Percentiles rank a stretch among this genome's conserved stretches.
Conservation (phyloP, 2,113 vertebrate species). For the Reinhardtius hippoglossoides region DNA sequence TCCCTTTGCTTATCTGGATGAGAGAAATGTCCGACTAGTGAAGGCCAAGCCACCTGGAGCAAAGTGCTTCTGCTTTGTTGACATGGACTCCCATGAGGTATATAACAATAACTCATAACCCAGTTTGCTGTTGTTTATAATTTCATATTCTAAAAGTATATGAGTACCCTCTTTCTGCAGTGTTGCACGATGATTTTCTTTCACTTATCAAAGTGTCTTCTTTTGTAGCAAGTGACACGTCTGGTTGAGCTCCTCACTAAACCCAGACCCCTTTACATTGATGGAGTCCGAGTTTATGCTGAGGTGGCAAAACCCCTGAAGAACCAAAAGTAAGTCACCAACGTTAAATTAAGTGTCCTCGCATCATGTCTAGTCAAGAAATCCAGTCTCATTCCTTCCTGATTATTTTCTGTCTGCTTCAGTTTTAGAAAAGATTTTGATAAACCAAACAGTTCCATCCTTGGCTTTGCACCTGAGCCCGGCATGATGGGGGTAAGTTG, state of each 20-base stretch:
- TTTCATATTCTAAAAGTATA: background rate
- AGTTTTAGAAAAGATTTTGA: constrained; percentile 80
- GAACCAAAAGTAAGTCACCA: constrained; percentile 81
- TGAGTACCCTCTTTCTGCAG: background rate
- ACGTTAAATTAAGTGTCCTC: background rate
- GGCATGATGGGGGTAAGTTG: constrained; percentile 68
- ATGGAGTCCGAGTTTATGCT: constrained; percentile 91
- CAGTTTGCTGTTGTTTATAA: background rate
- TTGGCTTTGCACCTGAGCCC: constrained; percentile 74
- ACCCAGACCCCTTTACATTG: constrained; percentile 91
- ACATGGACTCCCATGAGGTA: constrained; percentile 95
- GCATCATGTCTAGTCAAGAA: background rate
- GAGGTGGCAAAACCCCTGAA: constrained; percentile 90
- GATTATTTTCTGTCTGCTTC: constrained; percentile 3
- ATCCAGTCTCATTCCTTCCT: background rate
- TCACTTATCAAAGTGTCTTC: background rate
- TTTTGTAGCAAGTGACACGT: constrained; percentile 90
- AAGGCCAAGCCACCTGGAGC: constrained; percentile 89
- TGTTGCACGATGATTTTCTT: background rate
- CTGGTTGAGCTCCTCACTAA: constrained; percentile 93
- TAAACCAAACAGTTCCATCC: constrained; percentile 74
- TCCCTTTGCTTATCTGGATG: constrained; percentile 90
- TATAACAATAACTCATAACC: background rate
- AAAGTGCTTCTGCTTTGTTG: constrained; percentile 94
- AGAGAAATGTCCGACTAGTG: constrained; percentile 93